Evolutionary conservation across 2,113 vertebrate species (phyloP).

Genomic region (Galbula dea): DNA sequence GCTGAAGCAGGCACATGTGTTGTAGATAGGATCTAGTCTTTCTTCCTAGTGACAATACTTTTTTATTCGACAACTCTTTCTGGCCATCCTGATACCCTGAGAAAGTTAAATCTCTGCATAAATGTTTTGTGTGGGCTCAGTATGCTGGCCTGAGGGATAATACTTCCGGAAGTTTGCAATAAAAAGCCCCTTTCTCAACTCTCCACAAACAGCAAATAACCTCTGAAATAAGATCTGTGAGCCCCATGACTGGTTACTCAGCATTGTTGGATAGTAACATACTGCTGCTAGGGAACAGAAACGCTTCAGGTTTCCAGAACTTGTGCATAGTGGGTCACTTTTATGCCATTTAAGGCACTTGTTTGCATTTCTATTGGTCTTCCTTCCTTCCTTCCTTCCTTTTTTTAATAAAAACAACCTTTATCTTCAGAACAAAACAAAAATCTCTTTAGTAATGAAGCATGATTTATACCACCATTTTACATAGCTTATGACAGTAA

Average conservation of each 20-base stretch:
- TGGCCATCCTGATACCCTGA: not conserved
- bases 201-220: not conserved
- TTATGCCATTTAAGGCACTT: not conserved
- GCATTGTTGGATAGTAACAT: not conserved
- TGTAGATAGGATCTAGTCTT: not conserved
- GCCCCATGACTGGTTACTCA: not conserved
- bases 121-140: not conserved
- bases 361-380: not conserved
- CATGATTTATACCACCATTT: not conserved
- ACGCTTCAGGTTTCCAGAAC: not conserved
- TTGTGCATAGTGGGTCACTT: not conserved
- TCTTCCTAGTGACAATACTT: not conserved
- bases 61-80: not conserved
- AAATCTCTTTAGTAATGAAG: not conserved
- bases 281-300: not conserved
- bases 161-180: not conserved
- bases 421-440: not conserved
- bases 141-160: not conserved
- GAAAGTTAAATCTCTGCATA: not conserved
- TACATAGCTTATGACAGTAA: not conserved
- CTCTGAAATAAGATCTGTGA: not conserved
- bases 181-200: not conserved
- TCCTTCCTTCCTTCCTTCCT: not conserved
- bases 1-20: not conserved
- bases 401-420: not conserved